Base-by-base conservation (phyloP, 2,888 invertebrate species). In the Eupithecia exiguata region DNA sequence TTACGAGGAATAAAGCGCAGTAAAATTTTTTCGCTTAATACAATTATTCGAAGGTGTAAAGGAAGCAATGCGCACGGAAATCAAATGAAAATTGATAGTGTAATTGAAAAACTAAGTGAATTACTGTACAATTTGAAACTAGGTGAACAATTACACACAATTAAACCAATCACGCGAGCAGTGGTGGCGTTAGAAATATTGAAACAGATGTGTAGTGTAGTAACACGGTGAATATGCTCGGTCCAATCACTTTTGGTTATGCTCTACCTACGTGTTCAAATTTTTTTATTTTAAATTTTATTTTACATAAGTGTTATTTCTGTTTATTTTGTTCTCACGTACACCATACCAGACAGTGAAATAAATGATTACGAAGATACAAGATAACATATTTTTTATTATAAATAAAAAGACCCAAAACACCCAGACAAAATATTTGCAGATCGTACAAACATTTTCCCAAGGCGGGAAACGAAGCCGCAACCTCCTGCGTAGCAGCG, bases 31-130 rank as follows among this genome's bases (percentile, higher is more conserved):
- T 46, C 46, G 46, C 46, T 18, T 5, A 30, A 16, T 18, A 46
- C 43, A 43, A 18, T 46, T 6, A 46, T 46, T 46, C 16, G 46
- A 46, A 14, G 14, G 61, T 30, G 18, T 30, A 62, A 30, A 53
- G 21, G 21, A 10, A 53, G n/a, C 49, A 53, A 53, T 53, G 49
- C 21, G 21, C 21, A 21, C 49, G 49, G 49, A 53, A 53, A 53
- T 53, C 18, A 36, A 18, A 30, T 5, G 63, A 36, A 38, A 66
- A 40, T 16, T 40, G 21, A 43, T 43, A 30, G 30, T 63, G 30
- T 63, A 36, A 63, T 63, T 63, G 63, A 63, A 63, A 63, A 30
- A 36, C 30, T 63, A 63, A 76, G 78, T 80, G 78, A 78, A 77
- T 72, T 62, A 43, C 46, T 68, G 69, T 68, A 43, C 69, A 40